Conservation (phyloP, 2,888 invertebrate species). For the Micoletzkya japonica region DNA sequence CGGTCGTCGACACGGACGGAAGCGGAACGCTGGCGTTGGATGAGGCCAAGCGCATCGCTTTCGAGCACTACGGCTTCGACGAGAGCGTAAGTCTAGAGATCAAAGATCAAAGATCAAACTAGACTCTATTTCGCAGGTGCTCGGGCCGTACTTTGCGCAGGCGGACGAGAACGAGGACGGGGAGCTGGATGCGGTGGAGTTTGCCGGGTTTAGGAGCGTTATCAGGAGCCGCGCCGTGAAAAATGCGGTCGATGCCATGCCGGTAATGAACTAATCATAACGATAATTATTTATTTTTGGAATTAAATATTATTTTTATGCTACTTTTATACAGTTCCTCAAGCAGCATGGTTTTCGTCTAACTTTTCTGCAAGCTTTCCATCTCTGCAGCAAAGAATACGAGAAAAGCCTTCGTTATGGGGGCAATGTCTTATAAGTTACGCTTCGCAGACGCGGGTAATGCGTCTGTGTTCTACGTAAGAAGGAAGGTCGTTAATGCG, state of each 20-base stretch:
- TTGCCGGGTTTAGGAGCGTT: slow-evolving; percentile 59
- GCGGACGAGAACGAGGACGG: slow-evolving; percentile 62
- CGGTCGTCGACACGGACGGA: slow-evolving; percentile 59
- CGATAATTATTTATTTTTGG: neutral
- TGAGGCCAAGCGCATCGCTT: slow-evolving; percentile 60
- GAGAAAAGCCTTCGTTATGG: too few species aligned
- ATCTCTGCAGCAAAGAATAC: too few species aligned
- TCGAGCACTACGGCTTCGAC: slow-evolving; percentile 55
- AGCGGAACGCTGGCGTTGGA: slow-evolving; percentile 59
- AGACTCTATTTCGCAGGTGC: slow-evolving; percentile 26
- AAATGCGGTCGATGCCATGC: slow-evolving; percentile 44
- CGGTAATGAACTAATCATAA: slow-evolving; percentile 26
- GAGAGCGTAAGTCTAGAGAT: slow-evolving; percentile 31
- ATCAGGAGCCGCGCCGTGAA: slow-evolving; percentile 44
- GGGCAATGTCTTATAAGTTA: too few species aligned
- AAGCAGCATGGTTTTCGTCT: too few species aligned
- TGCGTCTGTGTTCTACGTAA: too few species aligned
- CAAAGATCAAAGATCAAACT: neutral
- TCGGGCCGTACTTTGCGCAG: slow-evolving; percentile 61
- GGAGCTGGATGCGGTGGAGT: slow-evolving; percentile 59
- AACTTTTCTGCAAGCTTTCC: too few species aligned
- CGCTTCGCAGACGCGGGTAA: too few species aligned
- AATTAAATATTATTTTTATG: neutral
- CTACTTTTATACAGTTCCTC: neutral
- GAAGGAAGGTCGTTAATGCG: too few species aligned